Evolutionary conservation across 2,113 vertebrate species (phyloP).

Genomic region (Echinops telfairi): DNA sequence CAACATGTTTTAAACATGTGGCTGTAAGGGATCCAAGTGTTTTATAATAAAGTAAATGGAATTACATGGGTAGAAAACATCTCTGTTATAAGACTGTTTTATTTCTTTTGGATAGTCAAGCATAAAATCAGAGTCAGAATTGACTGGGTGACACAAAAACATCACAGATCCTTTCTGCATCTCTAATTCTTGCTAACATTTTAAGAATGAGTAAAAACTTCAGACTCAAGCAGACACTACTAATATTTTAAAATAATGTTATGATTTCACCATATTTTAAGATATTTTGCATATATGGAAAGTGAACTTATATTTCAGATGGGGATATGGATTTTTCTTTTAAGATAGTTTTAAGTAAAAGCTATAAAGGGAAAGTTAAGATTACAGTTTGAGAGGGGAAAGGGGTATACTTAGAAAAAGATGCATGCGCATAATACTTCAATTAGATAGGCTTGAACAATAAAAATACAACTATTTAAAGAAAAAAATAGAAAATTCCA

Average conservation of each 20-base stretch:
- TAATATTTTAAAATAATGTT: background rate
- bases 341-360: background rate
- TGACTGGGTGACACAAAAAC: background rate
- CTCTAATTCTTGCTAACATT: constrained; percentile 8
- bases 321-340: background rate
- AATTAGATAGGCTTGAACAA: background rate
- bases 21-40: background rate
- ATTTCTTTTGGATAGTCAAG: background rate
- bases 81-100: constrained; percentile 24
- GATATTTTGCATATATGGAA: background rate
- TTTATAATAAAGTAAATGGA: background rate
- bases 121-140: background rate
- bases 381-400: background rate
- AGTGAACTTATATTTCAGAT: background rate
- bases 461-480: constrained; percentile 1
- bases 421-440: background rate
- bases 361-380: background rate
- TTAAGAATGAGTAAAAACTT: background rate
- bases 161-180: background rate
- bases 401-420: background rate
- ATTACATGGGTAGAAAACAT: background rate
- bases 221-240: background rate
- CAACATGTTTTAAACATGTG: background rate
- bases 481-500: background rate
- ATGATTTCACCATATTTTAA: constrained; percentile 17